These are phyloP conservation scores for Gymnocheta viridis DNA, from an alignment of 2,888 invertebrate genomes.

Conservation along the genomic window DNA sequence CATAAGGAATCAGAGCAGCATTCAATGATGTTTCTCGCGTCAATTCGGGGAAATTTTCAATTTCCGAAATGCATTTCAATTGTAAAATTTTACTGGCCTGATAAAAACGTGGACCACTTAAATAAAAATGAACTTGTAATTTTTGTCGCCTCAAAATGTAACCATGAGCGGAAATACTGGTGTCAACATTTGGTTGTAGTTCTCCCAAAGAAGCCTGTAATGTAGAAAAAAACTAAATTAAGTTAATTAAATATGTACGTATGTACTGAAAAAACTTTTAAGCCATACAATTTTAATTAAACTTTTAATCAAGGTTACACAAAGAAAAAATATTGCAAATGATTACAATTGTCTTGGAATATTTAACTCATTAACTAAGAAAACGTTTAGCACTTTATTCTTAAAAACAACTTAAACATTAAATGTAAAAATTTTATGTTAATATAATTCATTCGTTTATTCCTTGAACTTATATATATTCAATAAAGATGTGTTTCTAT, in stretches of 20 bases:
- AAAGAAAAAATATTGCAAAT: too few species aligned
- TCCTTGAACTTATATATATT: too few species aligned
- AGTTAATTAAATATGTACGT: background rate
- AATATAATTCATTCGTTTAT: too few species aligned
- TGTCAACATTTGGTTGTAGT: slow-evolving; percentile 80
- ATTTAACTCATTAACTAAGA: too few species aligned
- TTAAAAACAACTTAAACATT: too few species aligned
- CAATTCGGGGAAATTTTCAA: slow-evolving; percentile 80
- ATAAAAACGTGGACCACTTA: slow-evolving; percentile 80
- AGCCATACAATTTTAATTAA: too few species aligned
- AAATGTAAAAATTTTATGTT: too few species aligned
- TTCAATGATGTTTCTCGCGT: slow-evolving; percentile 78
- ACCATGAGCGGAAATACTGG: slow-evolving; percentile 80
- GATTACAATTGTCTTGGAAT: too few species aligned
- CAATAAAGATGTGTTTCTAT: too few species aligned
- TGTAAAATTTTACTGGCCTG: slow-evolving; percentile 78
- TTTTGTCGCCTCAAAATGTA: slow-evolving; percentile 80
- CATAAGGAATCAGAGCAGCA: slow-evolving; percentile 78
- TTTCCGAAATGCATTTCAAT: slow-evolving; percentile 82
- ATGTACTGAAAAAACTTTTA: background rate
- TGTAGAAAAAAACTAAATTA: background rate
- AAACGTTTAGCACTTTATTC: too few species aligned
- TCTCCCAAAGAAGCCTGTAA: slow-evolving; percentile 79
- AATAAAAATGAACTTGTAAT: slow-evolving; percentile 80
- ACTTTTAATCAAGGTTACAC: too few species aligned